Conservation (phyloP, 2,888 invertebrate genomes). For the Pseudococcus jackbeardsleyi region DNA sequence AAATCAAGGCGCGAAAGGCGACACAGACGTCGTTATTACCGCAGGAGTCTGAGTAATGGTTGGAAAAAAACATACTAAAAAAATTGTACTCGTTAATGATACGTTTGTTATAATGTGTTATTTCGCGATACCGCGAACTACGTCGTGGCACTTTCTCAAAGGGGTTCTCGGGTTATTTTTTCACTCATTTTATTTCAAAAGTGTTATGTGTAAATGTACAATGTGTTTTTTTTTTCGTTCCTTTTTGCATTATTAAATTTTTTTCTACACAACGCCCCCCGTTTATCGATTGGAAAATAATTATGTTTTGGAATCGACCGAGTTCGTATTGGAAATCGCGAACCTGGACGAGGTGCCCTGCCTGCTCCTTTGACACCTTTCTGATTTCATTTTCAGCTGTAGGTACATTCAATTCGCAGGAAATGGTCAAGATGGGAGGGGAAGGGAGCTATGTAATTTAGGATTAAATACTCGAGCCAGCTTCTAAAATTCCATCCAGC, state of each 20-base stretch:
- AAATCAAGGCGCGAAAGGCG: not conserved
- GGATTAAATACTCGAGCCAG: not conserved
- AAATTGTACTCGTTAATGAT: constrained; percentile 35
- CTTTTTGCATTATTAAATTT: constrained; percentile 24
- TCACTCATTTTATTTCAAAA: not conserved
- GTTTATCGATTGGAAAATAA: constrained; percentile 34
- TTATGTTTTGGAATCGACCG: not conserved
- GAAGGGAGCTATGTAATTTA: not conserved
- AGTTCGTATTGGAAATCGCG: not conserved
- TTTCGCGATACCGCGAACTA: not conserved
- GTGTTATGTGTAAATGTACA: not conserved
- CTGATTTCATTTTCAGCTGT: constrained; percentile 2
- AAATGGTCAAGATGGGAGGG: not conserved
- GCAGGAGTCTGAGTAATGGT: constrained; percentile 32
- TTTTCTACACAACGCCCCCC: constrained; percentile 4
- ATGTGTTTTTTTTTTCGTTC: not conserved
- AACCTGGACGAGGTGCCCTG: not conserved
- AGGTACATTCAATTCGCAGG: not conserved
- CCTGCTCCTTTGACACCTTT: not conserved
- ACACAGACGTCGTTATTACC: constrained; percentile 3
- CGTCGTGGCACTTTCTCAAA: not conserved
- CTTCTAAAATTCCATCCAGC: not conserved
- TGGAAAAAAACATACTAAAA: not conserved
- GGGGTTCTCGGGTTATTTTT: not conserved
- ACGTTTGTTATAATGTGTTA: constrained; percentile 27